Evolutionary conservation across 1,140 invertebrate species (phyloP).

Genomic region (Leptonema lineaticorne): DNA sequence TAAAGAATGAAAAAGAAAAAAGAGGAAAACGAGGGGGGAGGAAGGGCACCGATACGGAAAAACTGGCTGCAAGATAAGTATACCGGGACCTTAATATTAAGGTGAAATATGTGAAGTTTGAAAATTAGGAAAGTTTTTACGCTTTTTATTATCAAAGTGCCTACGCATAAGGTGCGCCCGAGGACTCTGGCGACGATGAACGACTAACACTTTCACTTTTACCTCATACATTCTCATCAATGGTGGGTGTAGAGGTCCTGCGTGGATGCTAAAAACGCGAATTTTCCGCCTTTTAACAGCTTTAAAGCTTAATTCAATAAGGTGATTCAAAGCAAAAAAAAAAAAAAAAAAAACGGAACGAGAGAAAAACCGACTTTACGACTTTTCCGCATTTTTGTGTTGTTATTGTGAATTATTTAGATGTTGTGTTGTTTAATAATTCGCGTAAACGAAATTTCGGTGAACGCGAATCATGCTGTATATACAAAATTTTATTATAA

Average conservation of each 20-base stretch:
- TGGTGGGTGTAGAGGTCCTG: not conserved
- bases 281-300: not conserved
- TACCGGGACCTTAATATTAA: constrained; percentile 20
- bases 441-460: too few relatives aligned
- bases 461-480: too few relatives aligned
- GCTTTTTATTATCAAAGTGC: constrained; percentile 23
- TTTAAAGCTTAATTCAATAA: constrained; percentile 13
- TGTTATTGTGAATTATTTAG: not conserved
- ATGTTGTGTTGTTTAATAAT: not conserved
- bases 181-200: not conserved
- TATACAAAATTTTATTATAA: too few relatives aligned
- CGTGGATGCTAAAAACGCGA: not conserved
- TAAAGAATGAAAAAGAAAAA: too few relatives aligned
- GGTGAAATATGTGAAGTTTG: constrained; percentile 27
- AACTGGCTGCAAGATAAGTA: constrained; percentile 5
- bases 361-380: too few relatives aligned
- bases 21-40: too few relatives aligned
- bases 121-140: constrained; percentile 29
- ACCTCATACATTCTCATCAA: constrained; percentile 19
- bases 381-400: not conserved
- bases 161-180: constrained; percentile 2
- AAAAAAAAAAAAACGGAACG: too few relatives aligned
- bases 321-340: not conserved
- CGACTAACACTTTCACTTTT: constrained; percentile 19
- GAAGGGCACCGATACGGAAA: too few relatives aligned